Base-by-base conservation (phyloP, 1,140 invertebrate genomes). In the Trichogramma pretiosum region DNA sequence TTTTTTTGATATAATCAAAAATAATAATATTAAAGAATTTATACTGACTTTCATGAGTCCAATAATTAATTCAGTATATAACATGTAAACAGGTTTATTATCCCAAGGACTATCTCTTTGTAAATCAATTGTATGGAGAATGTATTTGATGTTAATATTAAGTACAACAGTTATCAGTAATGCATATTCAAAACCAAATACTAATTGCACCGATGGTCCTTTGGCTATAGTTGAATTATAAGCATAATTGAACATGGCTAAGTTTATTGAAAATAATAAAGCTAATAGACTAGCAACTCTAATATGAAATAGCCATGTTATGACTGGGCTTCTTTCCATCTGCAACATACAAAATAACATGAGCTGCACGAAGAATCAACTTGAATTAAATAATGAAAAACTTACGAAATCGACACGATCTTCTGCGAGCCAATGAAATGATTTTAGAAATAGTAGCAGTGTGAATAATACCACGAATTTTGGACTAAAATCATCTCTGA, bases 101-200 rank as follows among this genome's bases (percentile, higher is more conserved):
- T 99, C 97, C 97, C 97, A 99, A 5, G 94, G 95, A 50, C 88
- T 93, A 61, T 97, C 93, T 68, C 89, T 91, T 58, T 92, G 87
- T 32, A 95, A 78, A 70, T 98, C 95, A 43, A 96, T 82, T 0
- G 89, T 84, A 68, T 99, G 95, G 5, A 99, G 74, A 13, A 91
- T 71, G 70, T 99, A 99, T 73, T 99, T 99, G 28, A 98, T 88
- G 7, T 83, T 77, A 40, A 95, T 96, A 67, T 97, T 97, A 9
- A 90, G 72, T 14, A 97, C 87, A 58, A 96, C 87, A 3, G 94
- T 97, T 19, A 98, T 72, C 7, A 99, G 73, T 62, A 99, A 94
- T 43, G 94, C 94, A 75, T 99, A 99, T 75, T 99, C 96, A 77
- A 99, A 99, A 41, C 96, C 96, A 79, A 99, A 99, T 5, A 99